Evolutionary conservation across 2,888 invertebrate species (phyloP), one percentile per base, ranked within the genome.

Genomic region (Eugnorisma glareosa): DNA sequence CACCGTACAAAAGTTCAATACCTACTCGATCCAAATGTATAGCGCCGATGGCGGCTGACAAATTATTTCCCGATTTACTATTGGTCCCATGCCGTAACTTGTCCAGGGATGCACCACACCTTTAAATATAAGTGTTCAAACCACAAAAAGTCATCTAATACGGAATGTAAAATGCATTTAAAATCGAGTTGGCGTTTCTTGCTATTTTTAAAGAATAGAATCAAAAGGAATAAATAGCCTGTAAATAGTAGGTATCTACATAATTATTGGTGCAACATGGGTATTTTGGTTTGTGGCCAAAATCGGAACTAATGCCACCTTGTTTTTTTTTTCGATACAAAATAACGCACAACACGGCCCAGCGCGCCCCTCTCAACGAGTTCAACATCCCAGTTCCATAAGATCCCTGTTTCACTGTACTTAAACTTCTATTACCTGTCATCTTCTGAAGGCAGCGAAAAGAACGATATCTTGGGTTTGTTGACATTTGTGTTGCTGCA

Each of bases 381-480:
- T 54, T 54, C 54, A 54, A 37, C n/a, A 40, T 8, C 10, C n/a
- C 24, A n/a, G 37, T 8, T n/a, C 24, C 35, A 35, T 3, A 35
- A 37, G 24, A 63, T 37, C 24, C 37, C 37, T 37, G 11, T 63
- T 0, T 11, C 35, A 59, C 59, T 59, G 21, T 61, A 61, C 10
- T 63, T 10, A 31, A 15, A 59, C 21, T 15, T 63, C 7, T n/a
- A 15, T 64, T 40, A 54, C 85, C 82, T 85, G 67, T 73, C 77
- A 28, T 37, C 28, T 81, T 85, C 82, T 18, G 61, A 64, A 18
- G 83, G 83, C 63, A 83, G 64, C n/a, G 85, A 77, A 77, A 85
- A 83, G 67, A 83, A 85, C 45, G 83, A 85, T 54, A 84, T 31
- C 18, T 61, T 54, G 13, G 82, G 77, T 18, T 61, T 64, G 61